Conservation (phyloP, 2,888 invertebrate genomes). For the Xestia xanthographa region DNA sequence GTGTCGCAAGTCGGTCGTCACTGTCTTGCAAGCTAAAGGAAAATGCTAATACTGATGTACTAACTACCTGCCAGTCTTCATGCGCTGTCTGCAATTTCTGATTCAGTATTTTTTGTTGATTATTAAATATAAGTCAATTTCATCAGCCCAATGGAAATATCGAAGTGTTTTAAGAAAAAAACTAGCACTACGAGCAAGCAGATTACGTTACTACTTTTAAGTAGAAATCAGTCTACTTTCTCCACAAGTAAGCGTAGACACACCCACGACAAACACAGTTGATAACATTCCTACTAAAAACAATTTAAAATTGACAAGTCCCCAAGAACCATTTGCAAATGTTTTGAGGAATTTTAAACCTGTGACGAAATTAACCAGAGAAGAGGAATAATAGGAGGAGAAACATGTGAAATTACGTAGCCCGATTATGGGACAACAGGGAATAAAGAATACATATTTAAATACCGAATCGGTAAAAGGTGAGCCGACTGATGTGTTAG, state of each 20-base stretch:
- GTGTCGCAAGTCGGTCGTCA: slow-evolving; percentile 14
- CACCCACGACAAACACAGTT: neutral
- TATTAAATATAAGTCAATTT: neutral
- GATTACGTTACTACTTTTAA: neutral
- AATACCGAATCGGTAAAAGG: neutral
- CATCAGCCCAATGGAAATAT: neutral
- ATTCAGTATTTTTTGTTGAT: neutral
- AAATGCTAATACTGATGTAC: slow-evolving; percentile 21
- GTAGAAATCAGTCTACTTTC: slow-evolving; percentile 9
- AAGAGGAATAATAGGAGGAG: neutral
- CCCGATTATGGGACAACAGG: neutral
- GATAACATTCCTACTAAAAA: neutral
- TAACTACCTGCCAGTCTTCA: neutral
- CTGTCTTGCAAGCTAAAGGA: slow-evolving; percentile 13
- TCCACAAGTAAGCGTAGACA: slow-evolving; percentile 5
- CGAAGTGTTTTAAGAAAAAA: slow-evolving; percentile 3
- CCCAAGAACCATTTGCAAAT: neutral
- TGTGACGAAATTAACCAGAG: neutral
- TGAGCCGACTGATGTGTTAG: neutral
- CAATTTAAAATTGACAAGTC: neutral
- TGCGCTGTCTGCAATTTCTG: slow-evolving; percentile 2
- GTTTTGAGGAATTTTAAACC: neutral
- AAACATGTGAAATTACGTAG: neutral
- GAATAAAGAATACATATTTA: neutral
- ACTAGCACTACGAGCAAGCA: neutral